Conservation (phyloP, 2,888 invertebrate species). For the Bimastos eiseni region DNA sequence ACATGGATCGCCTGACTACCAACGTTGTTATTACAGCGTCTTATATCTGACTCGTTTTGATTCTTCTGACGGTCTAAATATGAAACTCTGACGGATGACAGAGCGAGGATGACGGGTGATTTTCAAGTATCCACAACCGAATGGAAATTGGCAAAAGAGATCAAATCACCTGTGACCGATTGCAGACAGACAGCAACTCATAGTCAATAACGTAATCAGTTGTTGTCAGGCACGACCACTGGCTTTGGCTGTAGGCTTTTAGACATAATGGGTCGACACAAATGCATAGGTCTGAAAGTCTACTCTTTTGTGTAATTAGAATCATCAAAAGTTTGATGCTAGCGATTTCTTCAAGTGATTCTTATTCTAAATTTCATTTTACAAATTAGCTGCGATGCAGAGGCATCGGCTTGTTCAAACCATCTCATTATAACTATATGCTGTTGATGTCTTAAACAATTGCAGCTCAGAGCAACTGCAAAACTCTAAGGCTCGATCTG, state of each 20-base stretch:
- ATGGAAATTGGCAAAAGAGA: background rate
- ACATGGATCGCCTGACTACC: background rate
- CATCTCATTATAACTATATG: background rate
- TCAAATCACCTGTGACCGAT: background rate
- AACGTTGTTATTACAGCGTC: background rate
- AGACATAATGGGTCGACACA: too few species aligned
- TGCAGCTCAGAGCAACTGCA: constrained; percentile 8
- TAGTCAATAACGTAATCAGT: background rate
- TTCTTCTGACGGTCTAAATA: background rate
- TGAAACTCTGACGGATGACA: background rate
- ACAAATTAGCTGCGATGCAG: background rate
- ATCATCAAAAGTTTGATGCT: background rate
- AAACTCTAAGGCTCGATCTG: constrained; percentile 24
- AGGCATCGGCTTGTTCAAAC: background rate
- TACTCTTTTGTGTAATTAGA: too few species aligned
- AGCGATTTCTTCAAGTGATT: background rate
- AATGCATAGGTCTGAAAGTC: too few species aligned
- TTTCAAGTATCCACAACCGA: background rate
- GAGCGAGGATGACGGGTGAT: background rate
- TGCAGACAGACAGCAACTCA: background rate
- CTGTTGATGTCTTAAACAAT: background rate
- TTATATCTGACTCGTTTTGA: background rate
- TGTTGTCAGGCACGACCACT: background rate
- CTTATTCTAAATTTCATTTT: background rate
- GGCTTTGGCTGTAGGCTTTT: too few species aligned